Evolutionary conservation across 2,113 vertebrate species (phyloP).

Genomic region (Phocoena phocoena): DNA sequence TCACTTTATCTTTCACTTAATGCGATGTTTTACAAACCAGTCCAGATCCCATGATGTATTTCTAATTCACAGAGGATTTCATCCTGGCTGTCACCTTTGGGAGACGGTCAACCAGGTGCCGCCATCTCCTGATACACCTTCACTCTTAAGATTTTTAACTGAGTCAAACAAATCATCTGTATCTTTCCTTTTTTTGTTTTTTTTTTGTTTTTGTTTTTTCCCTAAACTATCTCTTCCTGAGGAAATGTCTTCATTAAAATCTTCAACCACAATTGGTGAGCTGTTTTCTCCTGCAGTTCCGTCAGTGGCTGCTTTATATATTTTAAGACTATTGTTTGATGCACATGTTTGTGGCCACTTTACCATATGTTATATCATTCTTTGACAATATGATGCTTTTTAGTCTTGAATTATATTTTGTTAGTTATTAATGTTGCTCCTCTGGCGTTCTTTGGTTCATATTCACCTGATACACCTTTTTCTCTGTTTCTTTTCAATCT

Average conservation of each 20-base stretch:
- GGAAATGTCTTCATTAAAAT: background rate
- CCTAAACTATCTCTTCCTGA: background rate
- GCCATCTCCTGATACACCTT: background rate
- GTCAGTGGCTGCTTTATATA: background rate
- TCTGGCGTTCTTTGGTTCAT: background rate
- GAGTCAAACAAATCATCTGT: background rate
- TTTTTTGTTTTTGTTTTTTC: background rate
- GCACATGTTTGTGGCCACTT: background rate
- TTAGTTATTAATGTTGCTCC: background rate
- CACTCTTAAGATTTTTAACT: background rate
- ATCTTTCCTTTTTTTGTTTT: background rate
- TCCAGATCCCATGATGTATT: background rate
- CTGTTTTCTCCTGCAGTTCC: background rate
- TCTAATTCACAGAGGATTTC: background rate
- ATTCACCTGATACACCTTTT: background rate
- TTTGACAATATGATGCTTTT: background rate
- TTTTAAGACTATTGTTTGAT: background rate
- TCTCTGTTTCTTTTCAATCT: background rate
- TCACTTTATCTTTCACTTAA: background rate
- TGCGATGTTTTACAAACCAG: background rate
- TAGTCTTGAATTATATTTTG: constrained; percentile 21
- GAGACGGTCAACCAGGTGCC: background rate
- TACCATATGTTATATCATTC: background rate
- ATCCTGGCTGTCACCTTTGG: background rate
- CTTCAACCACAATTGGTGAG: background rate